These are phyloP conservation scores for Epirrhoe alternata DNA, from an alignment of 2,888 invertebrate genomes.

Conservation along the genomic window DNA sequence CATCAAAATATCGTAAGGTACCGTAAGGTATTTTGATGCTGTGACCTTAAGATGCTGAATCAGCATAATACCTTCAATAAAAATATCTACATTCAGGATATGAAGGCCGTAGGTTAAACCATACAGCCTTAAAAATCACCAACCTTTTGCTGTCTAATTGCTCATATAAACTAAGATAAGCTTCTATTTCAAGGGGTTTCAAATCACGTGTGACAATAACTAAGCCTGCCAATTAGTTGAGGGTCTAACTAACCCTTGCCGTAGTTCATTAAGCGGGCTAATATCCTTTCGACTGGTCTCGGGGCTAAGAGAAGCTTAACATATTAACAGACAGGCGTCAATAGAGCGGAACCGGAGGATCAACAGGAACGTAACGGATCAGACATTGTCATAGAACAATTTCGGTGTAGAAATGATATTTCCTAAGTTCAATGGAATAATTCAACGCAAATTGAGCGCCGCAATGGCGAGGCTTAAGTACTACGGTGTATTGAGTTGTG, in stretches of 20 bases:
- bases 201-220: constrained; percentile 42
- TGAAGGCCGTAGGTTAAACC: too few relatives aligned
- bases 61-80: too few relatives aligned
- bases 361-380: constrained; percentile 36
- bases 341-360: constrained; percentile 39
- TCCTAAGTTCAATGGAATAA: neutral
- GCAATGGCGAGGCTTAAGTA: neutral
- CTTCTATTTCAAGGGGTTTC: constrained; percentile 21
- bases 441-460: neutral
- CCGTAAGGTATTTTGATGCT: too few relatives aligned
- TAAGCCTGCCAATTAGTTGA: constrained; percentile 41
- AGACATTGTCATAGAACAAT: constrained; percentile 1
- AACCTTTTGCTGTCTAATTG: neutral
- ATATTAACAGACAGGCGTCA: constrained; percentile 45
- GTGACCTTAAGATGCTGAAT: too few relatives aligned
- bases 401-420: neutral
- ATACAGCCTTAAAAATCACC: neutral
- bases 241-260: constrained; percentile 32
- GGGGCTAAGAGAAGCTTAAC: constrained; percentile 46
- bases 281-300: constrained; percentile 31
- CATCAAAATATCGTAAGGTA: too few relatives aligned
- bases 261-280: constrained; percentile 42
- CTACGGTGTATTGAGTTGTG: too few relatives aligned
- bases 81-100: too few relatives aligned
- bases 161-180: neutral